A percentile compares a stretch with the other conserved stretches of the same genome.
Evolutionary conservation across 1,140 invertebrate genomes (phyloP).

Genomic region (Chlorops oryzae): DNA sequence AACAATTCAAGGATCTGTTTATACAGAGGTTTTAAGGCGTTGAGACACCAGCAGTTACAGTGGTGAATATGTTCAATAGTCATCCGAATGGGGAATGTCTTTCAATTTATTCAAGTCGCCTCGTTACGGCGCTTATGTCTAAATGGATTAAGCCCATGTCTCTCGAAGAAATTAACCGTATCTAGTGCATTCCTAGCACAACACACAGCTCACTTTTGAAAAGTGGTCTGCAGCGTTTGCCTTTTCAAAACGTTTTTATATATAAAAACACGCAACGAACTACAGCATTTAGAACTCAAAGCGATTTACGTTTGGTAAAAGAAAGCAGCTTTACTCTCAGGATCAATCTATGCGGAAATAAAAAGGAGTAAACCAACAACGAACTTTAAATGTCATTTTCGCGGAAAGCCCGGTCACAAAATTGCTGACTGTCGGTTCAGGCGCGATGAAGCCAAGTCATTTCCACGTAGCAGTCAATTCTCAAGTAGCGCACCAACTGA

Average conservation of each 20-base stretch:
- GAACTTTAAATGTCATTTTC: slow-evolving; percentile 9
- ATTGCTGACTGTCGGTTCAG: slow-evolving; percentile 2
- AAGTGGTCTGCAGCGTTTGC: slow-evolving; percentile 9
- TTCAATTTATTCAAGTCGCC: slow-evolving; percentile 9
- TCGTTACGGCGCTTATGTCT: no score
- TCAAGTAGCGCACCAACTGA: neutral
- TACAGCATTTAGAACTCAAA: slow-evolving; percentile 10
- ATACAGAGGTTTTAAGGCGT: no score
- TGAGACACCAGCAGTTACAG: slow-evolving; percentile 1
- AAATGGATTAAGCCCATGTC: no score
- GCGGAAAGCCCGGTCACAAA: slow-evolving; percentile 8
- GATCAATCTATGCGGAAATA: slow-evolving; percentile 3
- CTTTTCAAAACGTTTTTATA: slow-evolving; percentile 10
- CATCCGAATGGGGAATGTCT: slow-evolving; percentile 6
- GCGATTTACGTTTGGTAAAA: slow-evolving; percentile 8
- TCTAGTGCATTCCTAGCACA: slow-evolving; percentile 6
- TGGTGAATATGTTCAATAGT: slow-evolving; percentile 6
- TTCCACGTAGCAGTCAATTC: neutral
- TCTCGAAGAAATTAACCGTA: slow-evolving; percentile 14
- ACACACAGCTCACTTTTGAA: neutral
- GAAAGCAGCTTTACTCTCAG: neutral
- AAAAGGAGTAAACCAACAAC: neutral
- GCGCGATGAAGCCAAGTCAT: neutral
- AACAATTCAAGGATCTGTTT: no score
- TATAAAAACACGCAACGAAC: slow-evolving; percentile 10